phyloP scores from a whole-genome alignment of 1,140 invertebrate species.

The Paraescarpia echinospica region DNA sequence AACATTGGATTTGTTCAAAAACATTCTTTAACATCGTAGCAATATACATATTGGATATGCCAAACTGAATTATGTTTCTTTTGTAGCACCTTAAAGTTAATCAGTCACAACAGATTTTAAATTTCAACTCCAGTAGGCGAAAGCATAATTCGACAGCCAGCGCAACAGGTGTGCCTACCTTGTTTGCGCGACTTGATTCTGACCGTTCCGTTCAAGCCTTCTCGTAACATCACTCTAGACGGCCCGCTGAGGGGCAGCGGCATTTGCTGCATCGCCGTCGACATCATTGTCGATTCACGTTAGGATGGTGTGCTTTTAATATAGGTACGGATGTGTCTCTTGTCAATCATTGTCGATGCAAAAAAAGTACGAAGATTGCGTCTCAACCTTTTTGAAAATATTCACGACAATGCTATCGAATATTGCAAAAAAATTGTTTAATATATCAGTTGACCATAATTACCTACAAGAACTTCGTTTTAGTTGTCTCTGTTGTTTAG shows the following conservation, averaged over 20 bases:
- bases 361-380: background rate
- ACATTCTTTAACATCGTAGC: too few relatives aligned
- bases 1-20: too few relatives aligned
- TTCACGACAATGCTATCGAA: background rate
- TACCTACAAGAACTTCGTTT: background rate
- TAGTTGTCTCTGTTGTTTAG: background rate
- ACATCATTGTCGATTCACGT: background rate
- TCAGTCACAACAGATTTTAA: too few relatives aligned
- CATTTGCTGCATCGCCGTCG: background rate
- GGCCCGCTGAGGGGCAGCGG: background rate
- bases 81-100: too few relatives aligned
- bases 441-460: background rate
- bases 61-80: too few relatives aligned
- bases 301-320: background rate
- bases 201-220: background rate
- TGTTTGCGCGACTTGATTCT: background rate
- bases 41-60: too few relatives aligned
- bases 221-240: background rate
- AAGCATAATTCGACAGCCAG: background rate
- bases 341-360: background rate
- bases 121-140: too few relatives aligned
- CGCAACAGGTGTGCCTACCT: background rate
- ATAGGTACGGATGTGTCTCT: background rate
- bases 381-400: background rate
- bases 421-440: background rate